Conservation (phyloP, 2,797 vertebrate genomes). For the Vultur gryphus region DNA sequence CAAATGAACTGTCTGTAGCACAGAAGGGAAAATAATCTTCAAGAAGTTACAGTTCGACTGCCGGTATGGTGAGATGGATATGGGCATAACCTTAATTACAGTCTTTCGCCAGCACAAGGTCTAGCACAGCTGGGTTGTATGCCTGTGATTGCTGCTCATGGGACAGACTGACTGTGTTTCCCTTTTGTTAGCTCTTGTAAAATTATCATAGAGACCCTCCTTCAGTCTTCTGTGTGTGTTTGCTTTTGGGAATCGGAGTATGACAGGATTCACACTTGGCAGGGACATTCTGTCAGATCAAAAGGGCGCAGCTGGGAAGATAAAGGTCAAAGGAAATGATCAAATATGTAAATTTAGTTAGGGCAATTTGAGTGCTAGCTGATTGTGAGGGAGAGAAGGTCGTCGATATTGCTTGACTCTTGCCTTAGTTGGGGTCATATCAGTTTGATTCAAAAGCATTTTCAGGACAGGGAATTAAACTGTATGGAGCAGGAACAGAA, state of each 20-base stretch:
- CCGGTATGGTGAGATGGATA: neutral
- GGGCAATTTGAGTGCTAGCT: neutral
- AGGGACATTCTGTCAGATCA: neutral
- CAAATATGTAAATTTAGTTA: conserved; percentile 22
- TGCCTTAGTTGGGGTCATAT: neutral
- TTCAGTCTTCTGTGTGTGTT: neutral
- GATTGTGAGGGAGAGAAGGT: neutral
- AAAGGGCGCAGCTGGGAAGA: neutral
- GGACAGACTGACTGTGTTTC: neutral
- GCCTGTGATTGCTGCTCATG: neutral
- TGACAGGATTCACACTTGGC: neutral
- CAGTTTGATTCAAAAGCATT: neutral
- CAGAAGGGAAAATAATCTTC: neutral
- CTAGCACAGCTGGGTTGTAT: neutral
- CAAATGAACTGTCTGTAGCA: neutral
- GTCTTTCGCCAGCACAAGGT: neutral
- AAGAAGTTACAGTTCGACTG: neutral
- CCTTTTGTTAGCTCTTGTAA: neutral
- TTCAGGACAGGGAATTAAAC: conserved; percentile 10
- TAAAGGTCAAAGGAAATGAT: conserved; percentile 22
- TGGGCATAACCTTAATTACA: neutral
- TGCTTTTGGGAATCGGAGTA: neutral
- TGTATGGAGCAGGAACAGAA: conserved; percentile 50
- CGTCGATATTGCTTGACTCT: neutral
- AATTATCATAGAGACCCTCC: neutral